phyloP scores from a whole-genome alignment of 1,140 invertebrate species.

The Ganaspis sp. region DNA sequence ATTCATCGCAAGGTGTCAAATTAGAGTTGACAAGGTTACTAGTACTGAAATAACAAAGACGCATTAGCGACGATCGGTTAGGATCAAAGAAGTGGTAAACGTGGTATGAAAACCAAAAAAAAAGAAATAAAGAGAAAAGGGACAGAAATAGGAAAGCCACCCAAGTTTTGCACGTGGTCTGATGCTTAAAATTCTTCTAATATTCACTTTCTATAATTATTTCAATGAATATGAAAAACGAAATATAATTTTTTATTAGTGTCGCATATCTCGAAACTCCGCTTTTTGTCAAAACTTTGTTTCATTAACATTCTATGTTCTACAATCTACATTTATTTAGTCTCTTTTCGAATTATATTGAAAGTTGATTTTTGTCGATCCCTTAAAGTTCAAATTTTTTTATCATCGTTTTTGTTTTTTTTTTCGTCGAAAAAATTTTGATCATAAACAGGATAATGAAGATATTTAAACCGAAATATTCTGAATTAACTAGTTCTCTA shows the following conservation, averaged over 20 bases:
- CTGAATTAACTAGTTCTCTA: no score
- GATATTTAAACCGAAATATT: no score
- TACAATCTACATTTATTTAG: no score
- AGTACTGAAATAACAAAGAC: slow-evolving; percentile 73
- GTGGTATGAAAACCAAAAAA: slow-evolving; percentile 51
- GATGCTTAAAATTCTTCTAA: slow-evolving; percentile 56
- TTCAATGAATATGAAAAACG: no score
- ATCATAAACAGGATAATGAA: no score
- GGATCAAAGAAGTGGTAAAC: slow-evolving; percentile 67
- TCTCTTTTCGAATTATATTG: no score
- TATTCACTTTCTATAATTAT: slow-evolving; percentile 72
- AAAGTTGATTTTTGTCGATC: no score
- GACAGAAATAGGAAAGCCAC: slow-evolving; percentile 71
- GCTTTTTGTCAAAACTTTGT: background rate
- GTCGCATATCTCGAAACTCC: no score
- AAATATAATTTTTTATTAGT: slow-evolving; percentile 71
- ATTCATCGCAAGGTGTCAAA: slow-evolving; percentile 30
- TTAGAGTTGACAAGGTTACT: slow-evolving; percentile 54
- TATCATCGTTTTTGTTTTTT: no score
- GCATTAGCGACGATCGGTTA: slow-evolving; percentile 68
- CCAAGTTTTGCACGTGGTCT: slow-evolving; percentile 67
- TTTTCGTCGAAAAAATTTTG: no score
- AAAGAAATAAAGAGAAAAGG: slow-evolving; percentile 59
- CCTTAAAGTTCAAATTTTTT: no score
- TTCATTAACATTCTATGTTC: background rate